Evolutionary conservation across 2,797 vertebrate genomes (phyloP).

Genomic region (Sardinella longiceps): DNA sequence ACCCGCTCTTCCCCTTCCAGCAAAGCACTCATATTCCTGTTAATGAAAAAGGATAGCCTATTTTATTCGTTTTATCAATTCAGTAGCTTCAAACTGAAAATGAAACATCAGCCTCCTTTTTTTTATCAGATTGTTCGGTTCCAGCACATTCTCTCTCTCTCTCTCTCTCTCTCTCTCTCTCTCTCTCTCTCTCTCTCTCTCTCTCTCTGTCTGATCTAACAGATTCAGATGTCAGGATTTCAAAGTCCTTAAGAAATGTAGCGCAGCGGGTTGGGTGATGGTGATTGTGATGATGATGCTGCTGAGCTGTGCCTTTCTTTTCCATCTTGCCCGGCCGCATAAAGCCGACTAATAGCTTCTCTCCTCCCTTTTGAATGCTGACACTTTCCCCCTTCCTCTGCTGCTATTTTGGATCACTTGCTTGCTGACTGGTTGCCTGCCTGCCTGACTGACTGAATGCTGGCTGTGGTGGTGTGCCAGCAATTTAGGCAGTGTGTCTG

Average conservation of each 20-base stretch:
- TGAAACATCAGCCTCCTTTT: not conserved
- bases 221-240: not conserved
- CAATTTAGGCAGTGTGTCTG: not conserved
- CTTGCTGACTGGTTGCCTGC: not conserved
- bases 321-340: not conserved
- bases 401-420: constrained; percentile 8
- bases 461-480: constrained; percentile 4
- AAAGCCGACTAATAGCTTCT: not conserved
- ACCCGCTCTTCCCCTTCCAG: not conserved
- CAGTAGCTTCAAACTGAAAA: not conserved
- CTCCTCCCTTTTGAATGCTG: constrained; percentile 5
- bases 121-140: not conserved
- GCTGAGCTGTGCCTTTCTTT: not conserved
- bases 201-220: not conserved
- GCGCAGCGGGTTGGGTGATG: not conserved
- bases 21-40: not conserved
- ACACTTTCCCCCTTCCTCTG: not conserved
- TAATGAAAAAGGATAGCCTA: not conserved
- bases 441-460: not conserved
- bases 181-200: too few species aligned
- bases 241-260: not conserved
- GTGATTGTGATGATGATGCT: not conserved
- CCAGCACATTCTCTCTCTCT: not conserved
- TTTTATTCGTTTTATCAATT: not conserved
- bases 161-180: too few species aligned